Percentiles rank a stretch among this genome's conserved stretches.
Evolutionary conservation across 2,888 invertebrate genomes (phyloP).

Genomic region (Nephrocerus scutellatus): DNA sequence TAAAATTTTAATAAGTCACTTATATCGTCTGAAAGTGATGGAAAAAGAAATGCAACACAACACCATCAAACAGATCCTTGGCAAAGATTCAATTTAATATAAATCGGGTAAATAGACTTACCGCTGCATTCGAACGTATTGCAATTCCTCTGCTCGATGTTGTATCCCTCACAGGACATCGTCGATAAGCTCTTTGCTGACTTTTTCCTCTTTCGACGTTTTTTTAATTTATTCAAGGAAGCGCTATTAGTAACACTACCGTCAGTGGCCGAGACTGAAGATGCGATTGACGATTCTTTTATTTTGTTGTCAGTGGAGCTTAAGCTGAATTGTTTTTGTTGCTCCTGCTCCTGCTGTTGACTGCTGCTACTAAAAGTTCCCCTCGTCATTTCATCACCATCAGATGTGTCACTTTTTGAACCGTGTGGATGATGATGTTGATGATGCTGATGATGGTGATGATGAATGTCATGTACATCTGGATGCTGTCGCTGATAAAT

Average conservation of each 20-base stretch:
- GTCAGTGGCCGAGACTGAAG: too few species aligned
- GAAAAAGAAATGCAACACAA: conserved; percentile 2
- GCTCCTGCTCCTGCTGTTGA: conserved; percentile 19
- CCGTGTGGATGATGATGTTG: too few species aligned
- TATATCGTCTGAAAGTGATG: conserved; percentile 39
- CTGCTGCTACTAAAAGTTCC: background rate
- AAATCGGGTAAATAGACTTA: conserved; percentile 24
- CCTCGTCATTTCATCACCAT: conserved; percentile 1
- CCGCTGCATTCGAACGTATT: conserved; percentile 47
- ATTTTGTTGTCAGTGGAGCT: conserved; percentile 15
- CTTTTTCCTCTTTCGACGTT: conserved; percentile 25
- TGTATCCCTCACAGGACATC: conserved; percentile 46
- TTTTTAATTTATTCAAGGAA: conserved; percentile 21
- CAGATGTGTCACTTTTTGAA: too few species aligned
- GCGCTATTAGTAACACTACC: too few species aligned
- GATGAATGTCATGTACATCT: too few species aligned
- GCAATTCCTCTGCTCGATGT: conserved; percentile 47
- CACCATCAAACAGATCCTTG: too few species aligned
- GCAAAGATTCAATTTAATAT: conserved; percentile 7
- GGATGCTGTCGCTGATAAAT: too few species aligned
- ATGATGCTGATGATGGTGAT: too few species aligned
- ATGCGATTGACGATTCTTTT: conserved; percentile 13
- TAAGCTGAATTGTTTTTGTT: too few species aligned
- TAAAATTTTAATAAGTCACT: conserved; percentile 46
- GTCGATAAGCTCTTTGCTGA: conserved; percentile 41